phyloP scores from a whole-genome alignment of 2,888 invertebrate genomes.

The Callyntrura guangdongensis region DNA sequence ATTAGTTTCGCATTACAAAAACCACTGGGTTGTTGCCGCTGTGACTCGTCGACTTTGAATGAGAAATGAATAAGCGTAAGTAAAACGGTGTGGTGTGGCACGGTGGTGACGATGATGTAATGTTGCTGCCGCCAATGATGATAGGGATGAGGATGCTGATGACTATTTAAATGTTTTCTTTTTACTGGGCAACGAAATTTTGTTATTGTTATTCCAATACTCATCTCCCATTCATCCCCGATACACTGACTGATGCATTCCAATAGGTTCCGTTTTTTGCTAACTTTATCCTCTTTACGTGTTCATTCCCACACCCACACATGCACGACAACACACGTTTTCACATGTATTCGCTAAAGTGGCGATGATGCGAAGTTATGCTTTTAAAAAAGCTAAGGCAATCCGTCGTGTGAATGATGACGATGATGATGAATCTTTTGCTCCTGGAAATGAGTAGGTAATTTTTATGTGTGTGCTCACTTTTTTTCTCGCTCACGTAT shows the following conservation, averaged over 20 bases:
- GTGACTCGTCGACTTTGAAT: slow-evolving; percentile 21
- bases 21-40: slow-evolving; percentile 6
- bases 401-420: neutral
- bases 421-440: slow-evolving; percentile 20
- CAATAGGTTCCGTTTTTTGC: slow-evolving; percentile 13
- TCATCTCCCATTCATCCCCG: slow-evolving; percentile 55
- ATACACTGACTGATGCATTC: neutral
- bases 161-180: slow-evolving; percentile 33
- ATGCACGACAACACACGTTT: slow-evolving; percentile 43
- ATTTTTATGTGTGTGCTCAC: slow-evolving; percentile 49
- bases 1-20: slow-evolving; percentile 48
- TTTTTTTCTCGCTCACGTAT: neutral
- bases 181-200: slow-evolving; percentile 16
- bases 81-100: neutral
- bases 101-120: neutral
- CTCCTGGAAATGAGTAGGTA: slow-evolving; percentile 53
- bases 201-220: slow-evolving; percentile 47
- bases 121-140: neutral
- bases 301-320: slow-evolving; percentile 69
- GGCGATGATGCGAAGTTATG: slow-evolving; percentile 45
- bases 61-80: neutral
- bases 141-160: neutral
- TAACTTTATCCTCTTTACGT: neutral
- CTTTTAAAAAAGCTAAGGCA: slow-evolving; percentile 40
- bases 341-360: slow-evolving; percentile 56